A percentile compares a stretch with the other conserved stretches of the same genome.
phyloP scores from a whole-genome alignment of 2,797 vertebrate species.

The Yasuhikotakia modesta region DNA sequence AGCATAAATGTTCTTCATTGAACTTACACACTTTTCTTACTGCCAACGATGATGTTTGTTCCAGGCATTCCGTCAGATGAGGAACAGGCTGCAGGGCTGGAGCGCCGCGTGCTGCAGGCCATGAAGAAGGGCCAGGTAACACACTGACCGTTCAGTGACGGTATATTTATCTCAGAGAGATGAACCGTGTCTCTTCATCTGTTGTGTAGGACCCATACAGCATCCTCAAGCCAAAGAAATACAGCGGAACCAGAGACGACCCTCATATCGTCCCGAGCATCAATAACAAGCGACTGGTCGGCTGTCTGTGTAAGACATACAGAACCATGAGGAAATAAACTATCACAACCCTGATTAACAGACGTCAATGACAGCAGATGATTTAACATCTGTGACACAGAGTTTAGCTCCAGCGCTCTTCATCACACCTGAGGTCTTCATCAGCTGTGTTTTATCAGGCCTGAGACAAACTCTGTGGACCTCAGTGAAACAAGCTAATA shows the following conservation, averaged over 20 bases:
- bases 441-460: too few relatives aligned
- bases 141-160: too few relatives aligned
- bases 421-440: too few relatives aligned
- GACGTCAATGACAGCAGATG: too few relatives aligned
- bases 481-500: too few relatives aligned
- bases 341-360: neutral
- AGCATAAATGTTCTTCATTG: too few relatives aligned
- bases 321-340: neutral
- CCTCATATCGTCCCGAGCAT: conserved; percentile 73
- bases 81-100: conserved; percentile 82
- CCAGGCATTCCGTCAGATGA: conserved; percentile 82
- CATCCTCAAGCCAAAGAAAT: conserved; percentile 67
- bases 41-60: neutral
- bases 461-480: too few relatives aligned
- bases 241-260: conserved; percentile 73
- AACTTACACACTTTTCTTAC: too few relatives aligned
- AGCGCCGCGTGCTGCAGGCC: conserved; percentile 71
- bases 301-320: conserved; percentile 73
- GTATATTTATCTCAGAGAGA: too few relatives aligned
- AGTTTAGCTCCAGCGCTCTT: too few relatives aligned
- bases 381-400: too few relatives aligned
- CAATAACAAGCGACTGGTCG: conserved; percentile 71
- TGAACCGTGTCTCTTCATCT: neutral
- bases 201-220: conserved; percentile 72
- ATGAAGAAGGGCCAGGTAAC: conserved; percentile 74